Conservation (phyloP, 2,797 vertebrate genomes). For the Crocidura indochinensis region DNA sequence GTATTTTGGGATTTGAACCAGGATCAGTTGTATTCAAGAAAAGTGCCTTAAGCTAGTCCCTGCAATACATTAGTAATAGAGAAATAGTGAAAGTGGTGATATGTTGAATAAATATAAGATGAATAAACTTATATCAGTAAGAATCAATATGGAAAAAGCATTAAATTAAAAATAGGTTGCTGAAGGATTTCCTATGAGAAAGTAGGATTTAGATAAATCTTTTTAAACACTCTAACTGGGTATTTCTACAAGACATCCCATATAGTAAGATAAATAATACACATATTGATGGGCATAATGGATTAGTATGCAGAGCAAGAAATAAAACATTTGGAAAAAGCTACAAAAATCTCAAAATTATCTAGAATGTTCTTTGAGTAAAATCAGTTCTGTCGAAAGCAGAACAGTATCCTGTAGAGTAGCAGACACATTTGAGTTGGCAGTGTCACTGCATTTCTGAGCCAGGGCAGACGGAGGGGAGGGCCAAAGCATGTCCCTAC, state of each 20-base stretch:
- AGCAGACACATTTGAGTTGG: neutral
- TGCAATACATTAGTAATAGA: no score
- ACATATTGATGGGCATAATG: neutral
- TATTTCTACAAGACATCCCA: neutral
- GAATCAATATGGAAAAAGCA: conserved; percentile 10
- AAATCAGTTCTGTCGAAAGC: neutral
- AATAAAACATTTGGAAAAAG: neutral
- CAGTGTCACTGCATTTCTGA: neutral
- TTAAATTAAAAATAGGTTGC: conserved; percentile 47
- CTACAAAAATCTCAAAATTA: neutral
- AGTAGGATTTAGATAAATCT: neutral
- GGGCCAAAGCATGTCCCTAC: conserved; percentile 69
- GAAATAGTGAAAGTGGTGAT: no score
- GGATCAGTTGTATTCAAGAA: no score
- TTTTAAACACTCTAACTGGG: neutral
- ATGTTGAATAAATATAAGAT: neutral
- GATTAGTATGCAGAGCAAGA: neutral
- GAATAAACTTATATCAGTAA: neutral
- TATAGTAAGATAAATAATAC: neutral
- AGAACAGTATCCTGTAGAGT: neutral
- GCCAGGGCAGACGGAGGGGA: conserved; percentile 75
- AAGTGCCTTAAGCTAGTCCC: no score
- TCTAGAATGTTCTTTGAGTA: neutral
- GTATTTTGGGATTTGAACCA: no score
- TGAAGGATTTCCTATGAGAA: neutral